A percentile compares a stretch with the other conserved stretches of the same genome.
These are phyloP conservation scores for Terrapene triunguis DNA, from an alignment of 2,113 vertebrate species.

Conservation along the genomic window DNA sequence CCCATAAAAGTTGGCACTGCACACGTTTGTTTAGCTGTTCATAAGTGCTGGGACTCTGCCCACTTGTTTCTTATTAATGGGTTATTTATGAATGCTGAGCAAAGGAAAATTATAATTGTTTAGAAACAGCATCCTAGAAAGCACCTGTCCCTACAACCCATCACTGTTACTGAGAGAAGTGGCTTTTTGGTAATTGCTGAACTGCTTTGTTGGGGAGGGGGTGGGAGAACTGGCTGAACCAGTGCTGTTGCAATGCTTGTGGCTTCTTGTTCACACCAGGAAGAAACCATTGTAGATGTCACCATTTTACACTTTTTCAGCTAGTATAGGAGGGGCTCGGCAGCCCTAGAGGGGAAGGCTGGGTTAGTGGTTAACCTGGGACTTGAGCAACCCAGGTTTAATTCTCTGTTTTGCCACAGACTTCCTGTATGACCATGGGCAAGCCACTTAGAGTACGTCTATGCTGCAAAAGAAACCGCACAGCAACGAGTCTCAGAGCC, in stretches of 20 bases:
- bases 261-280: slow-evolving; percentile 20
- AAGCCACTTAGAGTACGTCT: accelerated
- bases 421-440: background rate
- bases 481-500: background rate
- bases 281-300: background rate
- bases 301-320: background rate
- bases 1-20: background rate
- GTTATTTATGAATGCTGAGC: background rate
- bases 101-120: background rate
- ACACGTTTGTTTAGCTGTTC: background rate
- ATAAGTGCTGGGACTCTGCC: background rate
- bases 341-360: background rate
- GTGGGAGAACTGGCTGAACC: background rate
- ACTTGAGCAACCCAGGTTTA: background rate
- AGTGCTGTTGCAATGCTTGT: background rate
- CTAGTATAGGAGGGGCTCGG: background rate
- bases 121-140: background rate
- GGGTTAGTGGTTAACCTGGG: background rate
- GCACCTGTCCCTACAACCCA: background rate
- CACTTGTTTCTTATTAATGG: background rate
- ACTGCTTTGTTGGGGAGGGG: accelerated
- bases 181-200: background rate
- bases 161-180: background rate
- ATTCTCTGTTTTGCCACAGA: background rate
- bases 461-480: background rate